Base-by-base conservation (phyloP, 2,888 invertebrate species). In the Lysandra coridon region DNA sequence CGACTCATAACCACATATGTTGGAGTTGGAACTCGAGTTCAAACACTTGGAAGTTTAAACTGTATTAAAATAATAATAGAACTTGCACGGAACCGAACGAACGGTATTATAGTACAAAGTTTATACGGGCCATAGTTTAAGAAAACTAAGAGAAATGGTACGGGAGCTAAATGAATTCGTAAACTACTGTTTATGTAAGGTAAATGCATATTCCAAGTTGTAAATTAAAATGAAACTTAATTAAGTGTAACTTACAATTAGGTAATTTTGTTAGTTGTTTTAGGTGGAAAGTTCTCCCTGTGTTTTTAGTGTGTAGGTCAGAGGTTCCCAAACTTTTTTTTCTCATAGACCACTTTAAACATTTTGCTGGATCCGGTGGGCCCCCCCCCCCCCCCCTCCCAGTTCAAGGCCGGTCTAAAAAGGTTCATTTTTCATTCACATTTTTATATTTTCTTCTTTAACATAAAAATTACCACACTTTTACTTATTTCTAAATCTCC, bases 1-100 rank as follows among this genome's bases (percentile, higher is more conserved):
- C 33, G 4, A 30, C 64, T 69, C 33, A 69, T 69, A 69, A 69
- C 69, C 69, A 69, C 69, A 33, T 69, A 69, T 69, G 69, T 69
- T 69, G 69, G 14, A 69, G 69, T 69, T 69, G 69, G 14, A 69
- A 69, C 64, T 69, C 10, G 23, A 33, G 64, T 33, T 69, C 64
- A 69, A 69, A 69, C 6, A 69, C 69, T 69, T 69, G 69, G 30
- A 69, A 69, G 69, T 69, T 69, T 69, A 69, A 69, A 69, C 69
- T 37, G 33, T 69, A 33, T 37, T 33, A 33, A 69, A 69, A 69
- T 69, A 69, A 69, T 69, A 69, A 69, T 69, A 69, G 69, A 69
- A 69, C 69, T 69, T 33, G 4, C 30, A 17, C 33, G 33, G 69
- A 33, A 69, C 64, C 64, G 64, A 69, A 69, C 64, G 30, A 4